Percentiles rank a stretch among this genome's conserved stretches.
Conservation (phyloP, 2,113 vertebrate genomes). For the Atherinomorus stipes region DNA sequence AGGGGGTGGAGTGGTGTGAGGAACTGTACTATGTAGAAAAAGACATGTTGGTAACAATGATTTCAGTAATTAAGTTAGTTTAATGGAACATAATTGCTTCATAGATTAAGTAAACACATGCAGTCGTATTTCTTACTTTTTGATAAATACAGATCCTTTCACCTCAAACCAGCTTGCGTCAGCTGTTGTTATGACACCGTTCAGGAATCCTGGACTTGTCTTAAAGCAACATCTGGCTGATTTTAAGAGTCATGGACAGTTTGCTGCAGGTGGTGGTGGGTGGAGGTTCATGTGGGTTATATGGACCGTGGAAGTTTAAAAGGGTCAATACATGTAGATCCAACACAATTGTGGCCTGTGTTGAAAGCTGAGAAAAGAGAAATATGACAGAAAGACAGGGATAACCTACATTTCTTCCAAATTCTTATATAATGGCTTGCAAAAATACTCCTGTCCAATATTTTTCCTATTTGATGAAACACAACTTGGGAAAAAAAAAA, state of each 20-base stretch:
- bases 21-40: background rate
- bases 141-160: background rate
- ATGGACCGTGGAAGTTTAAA: slow-evolving; percentile 73
- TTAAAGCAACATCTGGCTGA: slow-evolving; percentile 65
- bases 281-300: slow-evolving; percentile 71
- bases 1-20: slow-evolving; percentile 23
- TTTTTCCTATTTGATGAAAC: too few relatives aligned
- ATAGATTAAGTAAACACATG: slow-evolving; percentile 1
- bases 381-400: slow-evolving; percentile 15
- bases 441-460: too few relatives aligned
- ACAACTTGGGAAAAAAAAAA: too few relatives aligned
- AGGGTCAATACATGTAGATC: slow-evolving; percentile 69
- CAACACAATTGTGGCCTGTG: slow-evolving; percentile 34
- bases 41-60: background rate
- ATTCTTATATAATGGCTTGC: too few relatives aligned
- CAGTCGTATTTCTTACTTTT: background rate
- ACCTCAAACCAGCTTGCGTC: background rate
- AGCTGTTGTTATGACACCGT: slow-evolving; percentile 2
- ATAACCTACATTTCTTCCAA: slow-evolving; percentile 23
- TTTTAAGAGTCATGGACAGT: slow-evolving; percentile 76
- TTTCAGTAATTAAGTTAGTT: slow-evolving; percentile 16
- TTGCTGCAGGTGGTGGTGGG: slow-evolving; percentile 68
- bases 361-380: slow-evolving; percentile 6
- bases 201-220: slow-evolving; percentile 28
- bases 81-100: slow-evolving; percentile 2